Evolutionary conservation across 2,113 vertebrate species (phyloP).

Genomic region (Lophura nycthemera): DNA sequence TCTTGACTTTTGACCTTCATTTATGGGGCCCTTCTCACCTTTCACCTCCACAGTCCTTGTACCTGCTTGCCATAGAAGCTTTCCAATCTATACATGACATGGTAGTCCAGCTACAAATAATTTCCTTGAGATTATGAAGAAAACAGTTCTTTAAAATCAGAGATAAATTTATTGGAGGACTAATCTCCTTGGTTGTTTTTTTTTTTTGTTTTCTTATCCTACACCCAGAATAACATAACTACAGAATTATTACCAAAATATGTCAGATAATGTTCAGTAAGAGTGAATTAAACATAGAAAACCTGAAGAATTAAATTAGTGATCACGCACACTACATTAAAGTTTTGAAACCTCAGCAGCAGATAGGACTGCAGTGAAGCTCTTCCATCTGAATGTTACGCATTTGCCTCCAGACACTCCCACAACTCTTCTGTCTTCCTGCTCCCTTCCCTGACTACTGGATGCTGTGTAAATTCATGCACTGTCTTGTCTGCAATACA

Average conservation of each 20-base stretch:
- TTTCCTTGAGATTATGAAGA: background rate
- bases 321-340: background rate
- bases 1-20: no score
- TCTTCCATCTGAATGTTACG: background rate
- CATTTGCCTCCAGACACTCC: background rate
- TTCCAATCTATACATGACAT: background rate
- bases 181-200: background rate
- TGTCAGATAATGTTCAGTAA: background rate
- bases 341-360: background rate
- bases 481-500: background rate
- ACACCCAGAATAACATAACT: background rate
- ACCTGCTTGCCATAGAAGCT: background rate
- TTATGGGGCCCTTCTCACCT: no score
- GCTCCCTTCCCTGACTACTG: background rate
- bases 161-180: background rate
- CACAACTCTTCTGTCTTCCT: background rate
- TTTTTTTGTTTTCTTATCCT: background rate
- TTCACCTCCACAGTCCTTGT: background rate
- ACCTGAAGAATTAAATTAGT: background rate
- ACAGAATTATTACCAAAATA: background rate
- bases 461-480: background rate
- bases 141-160: rapidly evolving
- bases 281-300: background rate
- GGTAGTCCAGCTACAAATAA: background rate
- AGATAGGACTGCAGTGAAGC: background rate